Percentiles rank a stretch among this genome's conserved stretches.
Evolutionary conservation across 2,888 invertebrate species (phyloP).

Genomic region (Fabriciana adippe): DNA sequence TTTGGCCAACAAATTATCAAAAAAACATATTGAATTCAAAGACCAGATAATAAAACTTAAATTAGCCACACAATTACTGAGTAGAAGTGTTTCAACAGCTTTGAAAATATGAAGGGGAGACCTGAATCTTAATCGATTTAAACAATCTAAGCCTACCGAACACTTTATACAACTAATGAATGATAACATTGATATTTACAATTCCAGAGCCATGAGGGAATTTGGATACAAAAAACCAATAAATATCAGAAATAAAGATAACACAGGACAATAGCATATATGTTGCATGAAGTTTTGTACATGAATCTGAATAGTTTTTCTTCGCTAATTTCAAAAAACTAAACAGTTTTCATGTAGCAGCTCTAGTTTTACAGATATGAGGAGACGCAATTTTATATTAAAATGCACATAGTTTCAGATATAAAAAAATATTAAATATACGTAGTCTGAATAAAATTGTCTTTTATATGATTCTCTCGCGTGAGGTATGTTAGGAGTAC

Average conservation of each 20-base stretch:
- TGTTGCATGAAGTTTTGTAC: no score
- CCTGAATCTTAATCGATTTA: conserved; percentile 10
- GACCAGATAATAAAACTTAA: conserved; percentile 44
- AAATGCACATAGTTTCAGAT: no score
- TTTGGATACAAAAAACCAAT: conserved; percentile 20
- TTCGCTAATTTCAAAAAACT: no score
- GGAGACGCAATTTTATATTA: no score
- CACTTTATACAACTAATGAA: conserved; percentile 12
- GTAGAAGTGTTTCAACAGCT: conserved; percentile 38
- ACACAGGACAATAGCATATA: no score
- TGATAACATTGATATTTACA: conserved; percentile 24
- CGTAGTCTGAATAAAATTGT: no score
- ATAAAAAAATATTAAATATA: no score
- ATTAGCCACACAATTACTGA: conserved; percentile 40
- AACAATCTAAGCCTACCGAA: conserved; percentile 16
- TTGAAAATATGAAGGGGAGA: conserved; percentile 2
- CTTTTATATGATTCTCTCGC: no score
- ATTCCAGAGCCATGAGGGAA: conserved; percentile 17
- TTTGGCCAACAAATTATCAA: conserved; percentile 38
- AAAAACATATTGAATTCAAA: conserved; percentile 38
- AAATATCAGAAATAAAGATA: conserved; percentile 3
- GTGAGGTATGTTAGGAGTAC: no score
- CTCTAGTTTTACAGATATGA: no score
- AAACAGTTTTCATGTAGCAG: no score
- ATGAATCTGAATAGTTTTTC: no score